Evolutionary conservation across 2,888 invertebrate species (phyloP).

Genomic region (Galeopsomyia nigrocyanea): DNA sequence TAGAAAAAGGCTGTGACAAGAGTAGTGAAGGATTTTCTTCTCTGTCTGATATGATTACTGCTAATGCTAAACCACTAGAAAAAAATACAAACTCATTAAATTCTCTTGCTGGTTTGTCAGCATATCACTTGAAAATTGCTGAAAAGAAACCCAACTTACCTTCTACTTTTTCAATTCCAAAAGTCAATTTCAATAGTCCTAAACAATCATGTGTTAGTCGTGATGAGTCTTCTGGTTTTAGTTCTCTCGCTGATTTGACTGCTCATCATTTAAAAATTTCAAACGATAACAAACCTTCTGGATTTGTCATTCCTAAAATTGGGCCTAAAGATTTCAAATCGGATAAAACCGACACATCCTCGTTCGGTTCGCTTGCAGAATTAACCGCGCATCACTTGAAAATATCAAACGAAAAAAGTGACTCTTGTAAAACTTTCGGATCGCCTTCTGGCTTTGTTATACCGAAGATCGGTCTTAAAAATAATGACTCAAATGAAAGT

Average conservation of each 20-base stretch:
- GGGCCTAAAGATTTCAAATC: not conserved
- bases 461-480: conserved; percentile 25
- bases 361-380: conserved; percentile 35
- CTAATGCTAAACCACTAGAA: conserved; percentile 12
- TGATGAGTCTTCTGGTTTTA: conserved; percentile 3
- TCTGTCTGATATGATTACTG: conserved; percentile 22
- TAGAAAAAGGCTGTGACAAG: conserved; percentile 18
- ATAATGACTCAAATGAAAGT: not conserved
- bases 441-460: conserved; percentile 15
- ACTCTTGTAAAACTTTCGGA: not conserved
- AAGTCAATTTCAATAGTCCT: conserved; percentile 41
- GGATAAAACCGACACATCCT: conserved; percentile 2
- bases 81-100: conserved; percentile 50
- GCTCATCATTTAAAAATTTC: conserved; percentile 42
- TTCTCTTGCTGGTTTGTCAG: conserved; percentile 60
- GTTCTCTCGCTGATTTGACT: conserved; percentile 38
- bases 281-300: conserved; percentile 10
- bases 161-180: conserved; percentile 47
- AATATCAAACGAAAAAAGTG: conserved; percentile 11
- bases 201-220: not conserved
- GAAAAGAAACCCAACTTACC: conserved; percentile 33
- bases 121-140: conserved; percentile 57
- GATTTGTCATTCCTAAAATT: conserved; percentile 23
- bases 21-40: conserved; percentile 17
- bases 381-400: conserved; percentile 42